These are phyloP conservation scores for Channallabes apus DNA, from an alignment of 2,797 vertebrate genomes.

Conservation along the genomic window DNA sequence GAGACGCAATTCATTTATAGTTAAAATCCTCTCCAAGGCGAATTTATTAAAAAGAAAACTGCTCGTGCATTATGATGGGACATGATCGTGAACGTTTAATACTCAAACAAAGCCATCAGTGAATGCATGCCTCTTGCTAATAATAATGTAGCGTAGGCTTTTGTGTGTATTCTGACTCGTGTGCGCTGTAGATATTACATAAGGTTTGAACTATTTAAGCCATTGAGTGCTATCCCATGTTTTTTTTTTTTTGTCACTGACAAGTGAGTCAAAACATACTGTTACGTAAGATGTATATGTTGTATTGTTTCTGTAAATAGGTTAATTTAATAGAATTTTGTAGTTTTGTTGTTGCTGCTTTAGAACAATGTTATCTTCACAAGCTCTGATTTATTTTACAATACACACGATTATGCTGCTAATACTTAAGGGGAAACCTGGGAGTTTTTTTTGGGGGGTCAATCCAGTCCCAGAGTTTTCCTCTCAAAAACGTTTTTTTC, in stretches of 20 bases:
- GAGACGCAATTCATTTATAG: not conserved
- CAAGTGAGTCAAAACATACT: not conserved
- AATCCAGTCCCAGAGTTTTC: not conserved
- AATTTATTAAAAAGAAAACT: not conserved
- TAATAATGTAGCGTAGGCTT: not conserved
- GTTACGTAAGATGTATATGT: not conserved
- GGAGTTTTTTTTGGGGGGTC: not conserved
- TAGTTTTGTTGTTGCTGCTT: not conserved
- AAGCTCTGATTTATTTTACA: not conserved
- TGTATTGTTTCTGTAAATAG: not conserved
- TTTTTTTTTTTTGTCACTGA: not conserved
- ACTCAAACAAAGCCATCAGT: not conserved
- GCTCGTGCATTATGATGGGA: not conserved
- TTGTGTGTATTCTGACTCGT: conserved; percentile 23
- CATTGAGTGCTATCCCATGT: conserved; percentile 13
- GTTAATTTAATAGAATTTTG: not conserved
- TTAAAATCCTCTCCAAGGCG: not conserved
- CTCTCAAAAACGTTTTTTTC: not conserved
- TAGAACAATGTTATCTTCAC: not conserved
- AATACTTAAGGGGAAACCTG: conserved; percentile 1
- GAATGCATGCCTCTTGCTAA: too few relatives aligned
- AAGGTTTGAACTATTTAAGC: not conserved
- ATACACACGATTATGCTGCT: conserved; percentile 8
- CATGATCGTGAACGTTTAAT: not conserved
- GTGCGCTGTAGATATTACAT: conserved; percentile 13